Evolutionary conservation across 2,113 vertebrate species (phyloP).

Genomic region (Chiloscyllium plagiosum): DNA sequence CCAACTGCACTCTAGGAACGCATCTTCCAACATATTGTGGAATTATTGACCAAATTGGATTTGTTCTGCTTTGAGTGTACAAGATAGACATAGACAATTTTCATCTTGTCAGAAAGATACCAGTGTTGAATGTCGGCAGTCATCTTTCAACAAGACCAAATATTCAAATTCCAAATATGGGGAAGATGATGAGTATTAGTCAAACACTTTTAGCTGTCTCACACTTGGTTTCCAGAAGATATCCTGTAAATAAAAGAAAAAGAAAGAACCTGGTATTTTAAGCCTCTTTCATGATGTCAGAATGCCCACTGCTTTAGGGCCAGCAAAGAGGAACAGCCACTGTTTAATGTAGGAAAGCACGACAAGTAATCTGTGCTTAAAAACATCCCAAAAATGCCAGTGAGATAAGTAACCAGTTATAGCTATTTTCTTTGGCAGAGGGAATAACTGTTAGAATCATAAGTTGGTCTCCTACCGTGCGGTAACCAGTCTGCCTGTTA

Average conservation of each 20-base stretch:
- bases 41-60: no score
- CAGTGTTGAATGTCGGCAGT: no score
- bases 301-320: not conserved
- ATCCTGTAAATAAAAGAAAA: not conserved
- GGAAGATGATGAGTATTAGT: not conserved
- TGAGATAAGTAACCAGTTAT: not conserved
- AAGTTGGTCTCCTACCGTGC: not conserved
- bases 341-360: not conserved
- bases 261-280: not conserved
- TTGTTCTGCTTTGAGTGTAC: no score
- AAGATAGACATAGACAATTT: no score
- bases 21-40: no score
- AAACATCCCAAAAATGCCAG: not conserved
- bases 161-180: not conserved
- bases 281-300: not conserved
- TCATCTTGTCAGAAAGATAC: no score
- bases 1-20: no score
- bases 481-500: not conserved
- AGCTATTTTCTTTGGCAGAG: not conserved
- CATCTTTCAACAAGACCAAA: no score
- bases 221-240: not conserved
- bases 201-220: not conserved
- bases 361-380: not conserved
- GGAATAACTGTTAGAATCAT: not conserved
- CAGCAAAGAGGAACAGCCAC: not conserved